phyloP scores from a whole-genome alignment of 2,113 vertebrate species.

The Melanerpes formicivorus region DNA sequence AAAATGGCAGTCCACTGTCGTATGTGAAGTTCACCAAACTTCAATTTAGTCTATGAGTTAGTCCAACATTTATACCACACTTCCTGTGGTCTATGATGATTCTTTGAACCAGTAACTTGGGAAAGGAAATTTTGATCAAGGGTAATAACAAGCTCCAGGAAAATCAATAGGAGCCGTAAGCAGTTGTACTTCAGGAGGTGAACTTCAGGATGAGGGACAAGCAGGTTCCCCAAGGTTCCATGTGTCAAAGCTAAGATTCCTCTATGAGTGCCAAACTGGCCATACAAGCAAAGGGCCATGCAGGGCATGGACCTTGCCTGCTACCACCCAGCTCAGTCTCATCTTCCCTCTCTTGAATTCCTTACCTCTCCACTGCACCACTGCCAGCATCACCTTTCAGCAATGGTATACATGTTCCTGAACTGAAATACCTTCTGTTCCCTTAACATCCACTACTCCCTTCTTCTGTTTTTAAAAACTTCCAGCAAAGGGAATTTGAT shows the following conservation, averaged over 20 bases:
- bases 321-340: not conserved
- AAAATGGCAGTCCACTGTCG: not conserved
- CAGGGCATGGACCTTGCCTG: not conserved
- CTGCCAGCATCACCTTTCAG: not conserved
- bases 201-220: not conserved
- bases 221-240: accelerated
- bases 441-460: not conserved
- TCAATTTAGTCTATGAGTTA: not conserved
- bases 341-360: not conserved
- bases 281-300: accelerated
- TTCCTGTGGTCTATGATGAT: not conserved
- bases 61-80: not conserved
- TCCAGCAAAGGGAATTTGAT: not conserved
- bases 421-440: not conserved
- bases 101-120: not conserved
- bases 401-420: not conserved
- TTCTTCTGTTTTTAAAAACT: not conserved
- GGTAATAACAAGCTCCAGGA: not conserved
- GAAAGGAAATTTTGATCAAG: not conserved
- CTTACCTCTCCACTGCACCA: not conserved
- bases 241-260: not conserved
- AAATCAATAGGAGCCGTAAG: not conserved
- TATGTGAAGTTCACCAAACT: not conserved
- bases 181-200: not conserved
- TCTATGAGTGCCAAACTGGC: not conserved